phyloP scores from a whole-genome alignment of 2,797 vertebrate species.

The Eleutherodactylus coqui region DNA sequence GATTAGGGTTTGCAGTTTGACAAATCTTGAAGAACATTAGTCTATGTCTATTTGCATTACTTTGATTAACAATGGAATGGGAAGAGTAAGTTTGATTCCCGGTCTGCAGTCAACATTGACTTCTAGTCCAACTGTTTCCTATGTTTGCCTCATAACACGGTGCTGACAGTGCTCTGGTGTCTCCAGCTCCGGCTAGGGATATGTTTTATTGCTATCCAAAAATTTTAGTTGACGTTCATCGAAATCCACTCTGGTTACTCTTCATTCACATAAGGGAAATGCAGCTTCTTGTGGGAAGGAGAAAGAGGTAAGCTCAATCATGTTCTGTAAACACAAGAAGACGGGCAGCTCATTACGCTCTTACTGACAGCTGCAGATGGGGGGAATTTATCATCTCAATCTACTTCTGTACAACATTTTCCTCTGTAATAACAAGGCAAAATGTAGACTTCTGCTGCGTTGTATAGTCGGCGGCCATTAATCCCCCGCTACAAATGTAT shows the following conservation, averaged over 20 bases:
- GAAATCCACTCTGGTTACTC: background rate
- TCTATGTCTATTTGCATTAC: too few species aligned
- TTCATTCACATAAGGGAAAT: constrained; percentile 10
- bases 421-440: constrained; percentile 20
- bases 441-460: constrained; percentile 15
- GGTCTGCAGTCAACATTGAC: too few species aligned
- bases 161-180: too few species aligned
- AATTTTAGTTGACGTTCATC: background rate
- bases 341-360: constrained; percentile 41
- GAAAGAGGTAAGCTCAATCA: constrained; percentile 23
- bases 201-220: background rate
- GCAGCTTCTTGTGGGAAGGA: background rate
- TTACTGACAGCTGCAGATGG: constrained; percentile 54
- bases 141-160: too few species aligned
- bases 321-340: constrained; percentile 10
- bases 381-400: constrained; percentile 50
- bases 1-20: too few species aligned
- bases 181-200: background rate
- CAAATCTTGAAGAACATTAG: too few species aligned
- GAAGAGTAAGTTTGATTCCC: too few species aligned
- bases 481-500: background rate
- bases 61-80: too few species aligned
- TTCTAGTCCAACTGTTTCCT: too few species aligned
- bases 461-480: background rate
- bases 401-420: constrained; percentile 38